Conservation (phyloP, 2,113 vertebrate genomes). For the Globicephala melas region DNA sequence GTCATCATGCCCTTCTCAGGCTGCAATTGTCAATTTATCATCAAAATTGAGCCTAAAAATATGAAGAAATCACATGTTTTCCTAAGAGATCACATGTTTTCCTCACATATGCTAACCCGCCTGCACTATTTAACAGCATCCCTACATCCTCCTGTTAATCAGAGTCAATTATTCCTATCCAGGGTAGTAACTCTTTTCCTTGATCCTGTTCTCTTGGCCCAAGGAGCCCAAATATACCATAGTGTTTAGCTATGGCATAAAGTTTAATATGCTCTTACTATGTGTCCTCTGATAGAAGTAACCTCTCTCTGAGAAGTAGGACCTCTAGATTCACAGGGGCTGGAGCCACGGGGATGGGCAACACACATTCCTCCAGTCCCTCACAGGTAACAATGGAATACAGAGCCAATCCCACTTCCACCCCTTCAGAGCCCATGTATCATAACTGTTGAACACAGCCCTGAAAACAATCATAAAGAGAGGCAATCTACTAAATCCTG, state of each 20-base stretch:
- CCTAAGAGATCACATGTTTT: neutral
- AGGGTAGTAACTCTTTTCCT: neutral
- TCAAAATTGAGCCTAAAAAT: neutral
- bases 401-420: neutral
- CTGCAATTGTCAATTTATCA: neutral
- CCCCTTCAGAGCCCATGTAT: neutral
- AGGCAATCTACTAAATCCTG: neutral
- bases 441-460: neutral
- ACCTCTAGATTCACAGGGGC: neutral
- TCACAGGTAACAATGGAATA: neutral
- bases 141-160: neutral
- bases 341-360: neutral
- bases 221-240: neutral
- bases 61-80: neutral
- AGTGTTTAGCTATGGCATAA: neutral
- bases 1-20: neutral
- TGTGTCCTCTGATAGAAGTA: neutral
- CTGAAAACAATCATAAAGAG: neutral
- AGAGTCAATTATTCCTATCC: neutral
- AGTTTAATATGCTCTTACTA: neutral
- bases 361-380: neutral
- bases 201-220: neutral
- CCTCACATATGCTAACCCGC: neutral
- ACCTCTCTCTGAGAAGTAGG: neutral
- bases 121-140: neutral